Base-by-base conservation (phyloP, 2,888 invertebrate genomes). In the Diabrotica balteata region DNA sequence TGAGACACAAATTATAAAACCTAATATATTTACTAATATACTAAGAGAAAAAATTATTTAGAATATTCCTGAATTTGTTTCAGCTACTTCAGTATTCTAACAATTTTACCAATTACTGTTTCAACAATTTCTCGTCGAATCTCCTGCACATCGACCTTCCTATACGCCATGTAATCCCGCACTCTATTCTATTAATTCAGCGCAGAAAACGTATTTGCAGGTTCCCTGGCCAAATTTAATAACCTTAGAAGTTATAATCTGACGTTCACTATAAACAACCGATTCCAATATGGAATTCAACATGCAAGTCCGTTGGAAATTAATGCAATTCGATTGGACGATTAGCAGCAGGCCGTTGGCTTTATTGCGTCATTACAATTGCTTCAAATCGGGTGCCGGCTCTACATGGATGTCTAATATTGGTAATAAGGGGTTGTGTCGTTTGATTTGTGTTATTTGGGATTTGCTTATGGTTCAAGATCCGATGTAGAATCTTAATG, bases 311-410 rank as follows among this genome's bases (percentile, higher is more conserved):
- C 44, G n/a, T 43, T 55, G n/a, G 46, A 8, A 46, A 46, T 44
- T 46, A 57, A 57, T 57, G 57, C 9, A 43, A 57, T 57, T 57
- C 57, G 46, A 57, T 46, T 10, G 47, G 47, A 10, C 47, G 22
- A 11, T 46, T 11, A 11, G 57, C 57, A 46, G n/a, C 46, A 46
- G 57, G 45, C 57, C 5, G 47, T 47, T 5, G 22, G 57, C 57
- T 57, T 57, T 57, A 57, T 46, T 57, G 46, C 46, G 46, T 57
- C 46, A 57, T 57, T 47, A 47, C 47, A 47, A 47, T 47, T 46
- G 17, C 57, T 57, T 46, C 46, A 57, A 46, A 57, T 57, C 57
- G 57, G 44, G 57, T 57, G 57, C 57, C 57, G 46, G 46, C 57
- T 45, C 46, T 45, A 45, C 44, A 44, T 57, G 11, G 46, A 57